Evolutionary conservation across 2,113 vertebrate genomes (phyloP).

Genomic region (Coptodon bakossiorum): DNA sequence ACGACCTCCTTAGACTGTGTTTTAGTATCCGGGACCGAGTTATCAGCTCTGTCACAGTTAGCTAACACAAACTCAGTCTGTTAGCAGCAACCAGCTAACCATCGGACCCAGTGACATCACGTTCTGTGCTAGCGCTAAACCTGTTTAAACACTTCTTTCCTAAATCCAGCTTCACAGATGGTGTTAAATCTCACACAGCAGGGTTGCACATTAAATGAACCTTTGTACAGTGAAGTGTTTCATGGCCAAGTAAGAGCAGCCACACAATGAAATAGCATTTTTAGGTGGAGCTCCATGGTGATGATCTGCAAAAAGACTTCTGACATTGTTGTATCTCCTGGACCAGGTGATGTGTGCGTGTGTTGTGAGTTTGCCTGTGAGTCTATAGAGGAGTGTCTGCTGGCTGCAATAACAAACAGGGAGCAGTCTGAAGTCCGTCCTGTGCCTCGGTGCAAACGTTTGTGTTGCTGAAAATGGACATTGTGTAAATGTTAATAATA

Average conservation of each 20-base stretch:
- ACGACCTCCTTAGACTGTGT: not conserved
- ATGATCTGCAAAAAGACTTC: not conserved
- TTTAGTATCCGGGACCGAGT: not conserved
- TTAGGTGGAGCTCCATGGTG: not conserved
- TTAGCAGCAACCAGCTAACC: not conserved
- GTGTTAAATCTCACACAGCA: not conserved
- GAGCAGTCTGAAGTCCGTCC: too few relatives aligned
- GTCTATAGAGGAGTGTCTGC: too few relatives aligned
- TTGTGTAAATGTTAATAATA: too few relatives aligned
- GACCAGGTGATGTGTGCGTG: not conserved
- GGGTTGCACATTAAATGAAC: fast-evolving
- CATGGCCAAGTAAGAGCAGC: not conserved
- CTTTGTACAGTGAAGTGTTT: not conserved
- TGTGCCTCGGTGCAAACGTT: too few relatives aligned
- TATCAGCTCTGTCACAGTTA: not conserved
- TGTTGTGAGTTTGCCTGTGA: not conserved
- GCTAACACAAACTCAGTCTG: not conserved
- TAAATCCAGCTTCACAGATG: fast-evolving
- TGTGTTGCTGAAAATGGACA: too few relatives aligned
- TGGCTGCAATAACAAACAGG: too few relatives aligned
- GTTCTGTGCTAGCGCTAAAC: not conserved
- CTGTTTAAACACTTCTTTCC: not conserved
- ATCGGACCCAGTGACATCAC: not conserved
- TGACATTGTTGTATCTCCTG: fast-evolving
- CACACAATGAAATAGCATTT: not conserved